A percentile compares a stretch with the other conserved stretches of the same genome.
phyloP scores from a whole-genome alignment of 2,888 invertebrate genomes.

The Xylophagus ater region DNA sequence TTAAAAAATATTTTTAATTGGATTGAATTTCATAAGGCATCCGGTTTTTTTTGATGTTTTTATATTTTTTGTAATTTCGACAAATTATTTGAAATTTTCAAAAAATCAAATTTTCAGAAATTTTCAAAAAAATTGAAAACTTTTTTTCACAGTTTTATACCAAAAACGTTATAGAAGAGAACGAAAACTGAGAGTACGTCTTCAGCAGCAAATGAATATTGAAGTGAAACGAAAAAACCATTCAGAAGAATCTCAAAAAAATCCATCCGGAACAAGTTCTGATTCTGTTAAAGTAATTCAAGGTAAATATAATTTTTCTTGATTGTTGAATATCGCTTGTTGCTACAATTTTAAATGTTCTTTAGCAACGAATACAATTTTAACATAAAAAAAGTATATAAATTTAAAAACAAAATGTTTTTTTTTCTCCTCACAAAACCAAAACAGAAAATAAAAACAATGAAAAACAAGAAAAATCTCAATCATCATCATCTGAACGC shows the following conservation, averaged over 20 bases:
- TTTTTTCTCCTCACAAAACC: background rate
- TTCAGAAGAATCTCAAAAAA: slow-evolving; percentile 69
- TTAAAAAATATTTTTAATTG: too few species aligned
- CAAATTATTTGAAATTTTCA: too few species aligned
- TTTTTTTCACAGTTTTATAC: slow-evolving; percentile 60
- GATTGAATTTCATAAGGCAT: too few species aligned
- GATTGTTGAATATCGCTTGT: too few species aligned
- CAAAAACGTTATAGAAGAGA: slow-evolving; percentile 87
- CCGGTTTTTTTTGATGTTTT: too few species aligned
- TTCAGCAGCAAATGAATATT: slow-evolving; percentile 74
- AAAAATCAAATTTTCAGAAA: too few species aligned
- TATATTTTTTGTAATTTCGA: too few species aligned
- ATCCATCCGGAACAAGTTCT: slow-evolving; percentile 46
- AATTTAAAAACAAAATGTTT: background rate
- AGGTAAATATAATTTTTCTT: slow-evolving; percentile 43
- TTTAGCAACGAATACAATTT: background rate
- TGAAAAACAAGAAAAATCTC: slow-evolving; percentile 14
- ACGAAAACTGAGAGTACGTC: slow-evolving; percentile 64
- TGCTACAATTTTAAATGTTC: background rate
- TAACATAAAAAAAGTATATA: background rate
- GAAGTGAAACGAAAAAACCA: slow-evolving; percentile 71
- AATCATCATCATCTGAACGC: slow-evolving; percentile 33
- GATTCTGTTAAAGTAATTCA: slow-evolving; percentile 71
- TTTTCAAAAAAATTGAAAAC: too few species aligned
- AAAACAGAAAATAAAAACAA: slow-evolving; percentile 8